Evolutionary conservation across 2,888 invertebrate species (phyloP).

Genomic region (Vannuccia rotundouncinata): DNA sequence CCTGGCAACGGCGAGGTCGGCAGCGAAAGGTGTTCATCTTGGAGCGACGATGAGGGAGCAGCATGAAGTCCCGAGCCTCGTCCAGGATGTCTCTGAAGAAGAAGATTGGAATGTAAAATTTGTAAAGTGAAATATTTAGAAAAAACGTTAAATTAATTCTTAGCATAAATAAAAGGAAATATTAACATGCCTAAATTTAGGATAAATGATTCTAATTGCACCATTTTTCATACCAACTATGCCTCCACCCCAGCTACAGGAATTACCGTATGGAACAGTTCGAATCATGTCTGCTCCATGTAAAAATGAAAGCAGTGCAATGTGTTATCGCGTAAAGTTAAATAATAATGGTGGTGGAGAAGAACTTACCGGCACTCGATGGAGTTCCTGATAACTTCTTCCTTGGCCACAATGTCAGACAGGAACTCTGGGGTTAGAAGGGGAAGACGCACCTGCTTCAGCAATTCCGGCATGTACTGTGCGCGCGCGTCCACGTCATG

Average conservation of each 20-base stretch:
- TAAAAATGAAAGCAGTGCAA: no score
- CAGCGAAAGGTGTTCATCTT: slow-evolving; percentile 66
- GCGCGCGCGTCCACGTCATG: slow-evolving; percentile 62
- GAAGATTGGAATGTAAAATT: slow-evolving; percentile 30
- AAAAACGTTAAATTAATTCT: neutral
- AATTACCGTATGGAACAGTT: no score
- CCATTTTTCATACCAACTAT: no score
- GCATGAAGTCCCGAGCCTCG: slow-evolving; percentile 77
- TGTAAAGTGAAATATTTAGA: neutral
- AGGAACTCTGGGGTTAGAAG: slow-evolving; percentile 73
- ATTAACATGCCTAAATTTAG: no score
- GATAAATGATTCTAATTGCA: no score
- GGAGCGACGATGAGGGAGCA: slow-evolving; percentile 73
- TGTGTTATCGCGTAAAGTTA: no score
- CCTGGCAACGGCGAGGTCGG: slow-evolving; percentile 68
- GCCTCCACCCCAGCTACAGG: no score
- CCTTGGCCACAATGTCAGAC: slow-evolving; percentile 71
- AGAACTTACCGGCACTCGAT: slow-evolving; percentile 66
- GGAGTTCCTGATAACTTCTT: slow-evolving; percentile 70
- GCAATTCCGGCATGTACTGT: slow-evolving; percentile 64
- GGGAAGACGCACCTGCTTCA: slow-evolving; percentile 71
- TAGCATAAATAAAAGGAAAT: no score
- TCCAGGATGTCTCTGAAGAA: slow-evolving; percentile 67
- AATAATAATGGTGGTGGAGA: no score
- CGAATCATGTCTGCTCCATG: no score